Conservation (phyloP, 2,888 invertebrate genomes). For the Phorcus lineatus region DNA sequence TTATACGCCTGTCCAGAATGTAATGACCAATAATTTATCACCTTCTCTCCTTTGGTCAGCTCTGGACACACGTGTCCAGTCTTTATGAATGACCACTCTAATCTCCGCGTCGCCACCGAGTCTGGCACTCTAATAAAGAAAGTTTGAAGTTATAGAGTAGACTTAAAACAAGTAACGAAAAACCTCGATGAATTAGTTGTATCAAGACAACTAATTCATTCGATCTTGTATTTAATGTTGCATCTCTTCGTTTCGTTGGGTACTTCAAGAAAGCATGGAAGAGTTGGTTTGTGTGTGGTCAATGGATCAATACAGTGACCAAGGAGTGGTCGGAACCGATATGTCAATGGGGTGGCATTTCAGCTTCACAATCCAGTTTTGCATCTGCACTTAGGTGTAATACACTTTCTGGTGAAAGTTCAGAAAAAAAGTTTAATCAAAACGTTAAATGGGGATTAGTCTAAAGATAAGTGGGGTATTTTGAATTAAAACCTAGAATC, state of each 20-base stretch:
- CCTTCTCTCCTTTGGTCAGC: background rate
- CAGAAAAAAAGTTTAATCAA: too few relatives aligned
- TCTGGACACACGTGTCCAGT: background rate
- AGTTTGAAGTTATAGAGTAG: background rate
- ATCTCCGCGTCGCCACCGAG: background rate
- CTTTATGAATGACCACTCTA: background rate
- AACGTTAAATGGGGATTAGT: too few relatives aligned
- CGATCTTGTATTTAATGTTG: background rate
- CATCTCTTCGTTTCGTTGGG: background rate
- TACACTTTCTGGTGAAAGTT: too few relatives aligned
- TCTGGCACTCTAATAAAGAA: background rate
- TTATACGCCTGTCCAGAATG: background rate
- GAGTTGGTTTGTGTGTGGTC: background rate
- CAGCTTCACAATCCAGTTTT: background rate
- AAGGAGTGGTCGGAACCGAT: background rate
- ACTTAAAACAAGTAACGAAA: background rate
- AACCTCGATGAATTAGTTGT: background rate
- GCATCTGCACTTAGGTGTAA: too few relatives aligned
- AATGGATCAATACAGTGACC: background rate
- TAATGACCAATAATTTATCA: constrained; percentile 15
- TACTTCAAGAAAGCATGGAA: background rate
- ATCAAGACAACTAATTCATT: too few relatives aligned
- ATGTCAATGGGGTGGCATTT: background rate
- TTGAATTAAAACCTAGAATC: too few relatives aligned
- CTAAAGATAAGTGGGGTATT: too few relatives aligned